A percentile compares a stretch with the other conserved stretches of the same genome.
Evolutionary conservation across 2,888 invertebrate genomes (phyloP).

Genomic region (Anorthoa munda): DNA sequence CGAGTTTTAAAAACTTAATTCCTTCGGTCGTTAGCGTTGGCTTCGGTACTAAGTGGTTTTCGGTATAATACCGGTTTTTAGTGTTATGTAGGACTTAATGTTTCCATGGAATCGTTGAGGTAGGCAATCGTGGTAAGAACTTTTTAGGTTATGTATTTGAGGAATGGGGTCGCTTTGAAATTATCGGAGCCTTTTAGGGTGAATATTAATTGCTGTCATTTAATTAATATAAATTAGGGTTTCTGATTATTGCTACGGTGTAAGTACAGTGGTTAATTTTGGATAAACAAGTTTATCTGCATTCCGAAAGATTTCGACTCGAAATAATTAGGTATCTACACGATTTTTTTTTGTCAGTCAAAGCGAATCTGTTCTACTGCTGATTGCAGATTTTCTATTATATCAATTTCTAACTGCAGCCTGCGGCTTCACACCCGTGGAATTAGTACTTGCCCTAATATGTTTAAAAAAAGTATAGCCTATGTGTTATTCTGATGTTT

Average conservation of each 20-base stretch:
- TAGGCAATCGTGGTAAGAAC: slow-evolving; percentile 1
- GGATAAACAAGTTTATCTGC: neutral
- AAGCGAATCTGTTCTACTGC: too few species aligned
- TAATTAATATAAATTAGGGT: neutral
- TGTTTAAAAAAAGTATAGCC: too few species aligned
- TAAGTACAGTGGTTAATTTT: neutral
- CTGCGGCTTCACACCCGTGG: too few species aligned
- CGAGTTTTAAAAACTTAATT: slow-evolving; percentile 83
- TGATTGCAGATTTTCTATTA: too few species aligned
- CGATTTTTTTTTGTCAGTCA: too few species aligned
- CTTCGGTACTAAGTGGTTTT: slow-evolving; percentile 56
- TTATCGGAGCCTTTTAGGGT: neutral
- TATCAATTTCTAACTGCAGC: too few species aligned
- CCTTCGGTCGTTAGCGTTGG: slow-evolving; percentile 74
- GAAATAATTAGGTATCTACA: neutral
- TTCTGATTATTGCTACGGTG: neutral
- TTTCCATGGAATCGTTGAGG: slow-evolving; percentile 40
- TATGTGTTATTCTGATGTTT: too few species aligned
- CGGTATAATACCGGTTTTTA: slow-evolving; percentile 37
- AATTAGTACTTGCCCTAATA: too few species aligned
- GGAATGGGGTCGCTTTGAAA: slow-evolving; percentile 16
- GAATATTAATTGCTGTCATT: slow-evolving; percentile 19
- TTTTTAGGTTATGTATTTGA: slow-evolving; percentile 13
- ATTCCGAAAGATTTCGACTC: neutral
- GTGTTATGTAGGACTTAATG: slow-evolving; percentile 31